These are phyloP conservation scores for Leucophora obtusa DNA, from an alignment of 2,888 invertebrate genomes.

Conservation along the genomic window DNA sequence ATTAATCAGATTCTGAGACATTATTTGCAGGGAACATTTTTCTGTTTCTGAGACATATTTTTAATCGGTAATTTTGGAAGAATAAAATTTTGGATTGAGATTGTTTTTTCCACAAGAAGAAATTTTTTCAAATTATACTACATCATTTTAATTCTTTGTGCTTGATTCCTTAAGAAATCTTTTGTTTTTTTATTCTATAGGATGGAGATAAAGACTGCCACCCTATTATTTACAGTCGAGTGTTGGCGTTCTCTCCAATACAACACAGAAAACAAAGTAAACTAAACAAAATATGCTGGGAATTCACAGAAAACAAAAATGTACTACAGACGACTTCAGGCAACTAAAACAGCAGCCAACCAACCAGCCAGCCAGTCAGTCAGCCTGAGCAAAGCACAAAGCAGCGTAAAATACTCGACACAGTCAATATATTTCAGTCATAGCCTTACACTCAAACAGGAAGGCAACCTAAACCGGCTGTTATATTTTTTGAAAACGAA, in stretches of 20 bases:
- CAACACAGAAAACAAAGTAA: conserved; percentile 18
- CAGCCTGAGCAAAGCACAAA: conserved; percentile 20
- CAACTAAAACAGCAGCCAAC: conserved; percentile 23
- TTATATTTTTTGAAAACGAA: conserved; percentile 16
- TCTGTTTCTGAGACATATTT: too few relatives aligned
- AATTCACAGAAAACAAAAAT: conserved; percentile 32
- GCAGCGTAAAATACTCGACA: conserved; percentile 43
- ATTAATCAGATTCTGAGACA: too few relatives aligned
- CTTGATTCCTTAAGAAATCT: too few relatives aligned
- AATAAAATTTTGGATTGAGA: too few relatives aligned
- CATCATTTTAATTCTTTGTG: too few relatives aligned
- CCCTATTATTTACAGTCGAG: background rate
- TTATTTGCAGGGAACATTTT: too few relatives aligned
- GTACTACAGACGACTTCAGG: conserved; percentile 20
- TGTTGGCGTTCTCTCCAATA: conserved; percentile 3
- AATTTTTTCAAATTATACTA: too few relatives aligned
- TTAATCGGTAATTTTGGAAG: too few relatives aligned
- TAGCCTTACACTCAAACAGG: conserved; percentile 53
- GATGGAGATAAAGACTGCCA: background rate
- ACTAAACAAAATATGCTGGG: conserved; percentile 15
- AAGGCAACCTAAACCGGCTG: conserved; percentile 51
- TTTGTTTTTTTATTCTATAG: too few relatives aligned
- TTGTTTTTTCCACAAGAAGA: too few relatives aligned
- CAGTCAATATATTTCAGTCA: conserved; percentile 49
- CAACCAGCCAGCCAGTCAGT: conserved; percentile 19